Conservation (phyloP, 2,888 invertebrate genomes). For the Dusona sp. region DNA sequence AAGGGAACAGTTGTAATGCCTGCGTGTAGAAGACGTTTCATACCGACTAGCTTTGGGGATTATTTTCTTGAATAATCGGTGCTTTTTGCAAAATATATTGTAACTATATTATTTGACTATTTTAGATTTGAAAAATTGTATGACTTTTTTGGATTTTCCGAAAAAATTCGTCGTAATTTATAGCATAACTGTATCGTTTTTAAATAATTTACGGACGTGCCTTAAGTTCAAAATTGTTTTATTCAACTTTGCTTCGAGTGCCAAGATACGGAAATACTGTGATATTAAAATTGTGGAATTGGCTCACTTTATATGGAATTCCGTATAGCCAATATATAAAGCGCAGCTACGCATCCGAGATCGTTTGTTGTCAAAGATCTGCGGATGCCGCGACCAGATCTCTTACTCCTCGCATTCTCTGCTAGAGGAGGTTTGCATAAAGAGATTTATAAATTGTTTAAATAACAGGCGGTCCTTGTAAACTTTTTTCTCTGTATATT, state of each 20-base stretch:
- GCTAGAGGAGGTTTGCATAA: not conserved
- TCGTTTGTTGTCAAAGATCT: conserved; percentile 12
- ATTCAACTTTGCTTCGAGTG: not conserved
- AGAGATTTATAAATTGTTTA: not conserved
- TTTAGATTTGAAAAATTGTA: not conserved
- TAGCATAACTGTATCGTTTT: no score
- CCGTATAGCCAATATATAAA: not conserved
- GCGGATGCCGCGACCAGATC: not conserved
- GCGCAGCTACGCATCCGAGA: not conserved
- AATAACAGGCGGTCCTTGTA: not conserved
- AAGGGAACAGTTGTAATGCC: conserved; percentile 15
- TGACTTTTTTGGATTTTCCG: not conserved
- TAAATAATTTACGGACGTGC: no score
- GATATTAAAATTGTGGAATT: not conserved
- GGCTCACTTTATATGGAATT: not conserved
- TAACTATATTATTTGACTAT: not conserved
- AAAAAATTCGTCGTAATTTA: no score
- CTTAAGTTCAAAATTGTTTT: no score
- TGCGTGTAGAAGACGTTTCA: conserved; percentile 20
- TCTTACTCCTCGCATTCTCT: not conserved
- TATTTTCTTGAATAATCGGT: not conserved
- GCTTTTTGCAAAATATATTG: not conserved
- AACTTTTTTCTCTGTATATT: not conserved
- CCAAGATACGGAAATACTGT: not conserved
- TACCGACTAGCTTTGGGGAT: not conserved